A percentile compares a stretch with the other conserved stretches of the same genome.
These are phyloP conservation scores for Notiomystis cincta DNA, from an alignment of 2,113 vertebrate genomes.

Conservation along the genomic window DNA sequence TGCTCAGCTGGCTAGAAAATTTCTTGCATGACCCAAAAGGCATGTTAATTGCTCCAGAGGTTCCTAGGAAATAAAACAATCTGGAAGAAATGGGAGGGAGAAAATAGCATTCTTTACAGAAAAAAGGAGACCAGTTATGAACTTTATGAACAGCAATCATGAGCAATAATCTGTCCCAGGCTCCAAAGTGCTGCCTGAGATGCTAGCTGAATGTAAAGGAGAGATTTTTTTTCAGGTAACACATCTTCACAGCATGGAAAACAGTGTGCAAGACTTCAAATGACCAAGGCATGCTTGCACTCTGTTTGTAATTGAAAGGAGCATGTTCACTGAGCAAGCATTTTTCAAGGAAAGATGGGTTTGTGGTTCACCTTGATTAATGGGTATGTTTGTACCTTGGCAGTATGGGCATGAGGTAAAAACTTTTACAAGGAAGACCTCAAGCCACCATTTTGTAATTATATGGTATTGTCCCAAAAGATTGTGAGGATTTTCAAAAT, in stretches of 20 bases:
- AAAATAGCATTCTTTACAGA: neutral
- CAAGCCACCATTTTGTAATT: neutral
- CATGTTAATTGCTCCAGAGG: slow-evolving; percentile 17
- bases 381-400: slow-evolving; percentile 5
- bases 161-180: slow-evolving; percentile 14
- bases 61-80: slow-evolving; percentile 1
- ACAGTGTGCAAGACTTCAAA: neutral
- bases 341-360: slow-evolving; percentile 21
- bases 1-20: neutral
- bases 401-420: neutral
- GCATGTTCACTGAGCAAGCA: neutral
- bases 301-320: slow-evolving; percentile 12
- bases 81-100: neutral
- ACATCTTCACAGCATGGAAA: neutral
- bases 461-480: neutral
- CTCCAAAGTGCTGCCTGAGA: neutral
- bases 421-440: neutral
- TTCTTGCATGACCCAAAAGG: neutral
- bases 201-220: neutral
- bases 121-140: slow-evolving; percentile 6
- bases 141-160: neutral
- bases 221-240: neutral
- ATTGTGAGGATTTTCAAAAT: neutral
- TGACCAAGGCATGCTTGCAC: neutral
- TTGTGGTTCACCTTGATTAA: slow-evolving; percentile 26